phyloP scores from a whole-genome alignment of 2,797 vertebrate species.

The Oreochromis grahami region DNA sequence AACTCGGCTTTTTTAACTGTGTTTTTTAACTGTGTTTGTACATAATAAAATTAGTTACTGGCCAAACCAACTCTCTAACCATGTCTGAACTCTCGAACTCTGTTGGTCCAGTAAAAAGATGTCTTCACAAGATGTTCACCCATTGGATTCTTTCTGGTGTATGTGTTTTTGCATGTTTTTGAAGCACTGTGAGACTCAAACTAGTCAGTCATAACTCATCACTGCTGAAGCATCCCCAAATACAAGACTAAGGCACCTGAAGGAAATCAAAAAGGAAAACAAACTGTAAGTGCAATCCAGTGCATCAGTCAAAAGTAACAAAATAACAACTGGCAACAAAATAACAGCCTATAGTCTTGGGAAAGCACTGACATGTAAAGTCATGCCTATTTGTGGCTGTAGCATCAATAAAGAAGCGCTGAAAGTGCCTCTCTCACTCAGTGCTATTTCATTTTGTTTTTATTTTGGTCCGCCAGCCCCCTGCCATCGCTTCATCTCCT shows the following conservation, averaged over 20 bases:
- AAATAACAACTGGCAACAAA: neutral
- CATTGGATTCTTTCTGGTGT: neutral
- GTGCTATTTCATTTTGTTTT: constrained; percentile 25
- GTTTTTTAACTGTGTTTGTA: too few relatives aligned
- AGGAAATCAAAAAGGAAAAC: neutral
- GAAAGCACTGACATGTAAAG: neutral
- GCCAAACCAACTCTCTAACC: neutral
- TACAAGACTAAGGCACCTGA: neutral
- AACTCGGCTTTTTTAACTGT: neutral
- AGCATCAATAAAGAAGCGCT: constrained; percentile 18
- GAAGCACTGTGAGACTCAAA: neutral
- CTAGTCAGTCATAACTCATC: neutral
- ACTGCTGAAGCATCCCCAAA: neutral
- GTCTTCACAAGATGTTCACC: neutral
- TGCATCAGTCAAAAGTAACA: neutral
- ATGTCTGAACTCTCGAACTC: neutral
- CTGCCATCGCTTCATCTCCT: constrained; percentile 1
- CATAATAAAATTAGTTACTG: neutral
- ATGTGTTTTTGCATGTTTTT: neutral
- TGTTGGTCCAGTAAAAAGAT: neutral
- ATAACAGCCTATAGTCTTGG: neutral
- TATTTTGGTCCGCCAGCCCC: constrained; percentile 1
- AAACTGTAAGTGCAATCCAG: neutral
- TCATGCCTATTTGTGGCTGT: neutral
- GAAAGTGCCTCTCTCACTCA: constrained; percentile 7